Percentiles rank a stretch among this genome's conserved stretches.
Conservation (phyloP, 2,888 invertebrate species). For the Lycocerus yunnanus region DNA sequence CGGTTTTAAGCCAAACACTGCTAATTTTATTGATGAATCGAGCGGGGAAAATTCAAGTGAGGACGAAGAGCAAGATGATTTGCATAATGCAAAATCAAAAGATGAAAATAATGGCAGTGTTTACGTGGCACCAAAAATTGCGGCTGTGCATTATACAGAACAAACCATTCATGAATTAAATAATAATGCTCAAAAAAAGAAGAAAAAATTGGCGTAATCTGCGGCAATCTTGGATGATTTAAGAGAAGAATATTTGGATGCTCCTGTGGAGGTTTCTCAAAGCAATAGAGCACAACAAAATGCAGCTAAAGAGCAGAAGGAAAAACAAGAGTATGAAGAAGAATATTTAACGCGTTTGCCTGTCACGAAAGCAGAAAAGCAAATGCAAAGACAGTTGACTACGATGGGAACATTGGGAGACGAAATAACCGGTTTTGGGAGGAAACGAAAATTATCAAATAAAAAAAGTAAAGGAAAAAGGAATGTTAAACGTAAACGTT, state of each 20-base stretch:
- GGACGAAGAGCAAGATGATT: constrained; percentile 57
- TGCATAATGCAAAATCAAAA: constrained; percentile 47
- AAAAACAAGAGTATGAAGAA: constrained; percentile 88
- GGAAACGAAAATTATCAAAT: constrained; percentile 51
- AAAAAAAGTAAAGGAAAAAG: constrained; percentile 46
- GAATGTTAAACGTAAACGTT: constrained; percentile 47
- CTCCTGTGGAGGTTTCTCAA: constrained; percentile 84
- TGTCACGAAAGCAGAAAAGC: constrained; percentile 83
- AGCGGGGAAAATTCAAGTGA: constrained; percentile 55
- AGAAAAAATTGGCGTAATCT: constrained; percentile 80
- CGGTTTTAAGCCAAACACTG: constrained; percentile 85
- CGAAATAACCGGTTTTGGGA: constrained; percentile 73
- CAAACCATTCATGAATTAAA: constrained; percentile 74
- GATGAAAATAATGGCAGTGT: constrained; percentile 59
- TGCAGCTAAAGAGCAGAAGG: constrained; percentile 70
- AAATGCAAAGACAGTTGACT: constrained; percentile 74
- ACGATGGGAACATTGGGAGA: constrained; percentile 79
- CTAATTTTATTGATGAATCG: constrained; percentile 66
- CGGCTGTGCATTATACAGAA: constrained; percentile 89
- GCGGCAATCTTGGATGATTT: constrained; percentile 89
- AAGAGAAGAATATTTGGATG: constrained; percentile 89
- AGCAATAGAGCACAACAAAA: constrained; percentile 75
- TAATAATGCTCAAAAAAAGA: constrained; percentile 76
- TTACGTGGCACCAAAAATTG: constrained; percentile 92
- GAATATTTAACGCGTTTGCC: constrained; percentile 88